Evolutionary conservation across 92 coral and sea anemone genomes (phyloP).

Genomic region (Blastomussa wellsi): DNA sequence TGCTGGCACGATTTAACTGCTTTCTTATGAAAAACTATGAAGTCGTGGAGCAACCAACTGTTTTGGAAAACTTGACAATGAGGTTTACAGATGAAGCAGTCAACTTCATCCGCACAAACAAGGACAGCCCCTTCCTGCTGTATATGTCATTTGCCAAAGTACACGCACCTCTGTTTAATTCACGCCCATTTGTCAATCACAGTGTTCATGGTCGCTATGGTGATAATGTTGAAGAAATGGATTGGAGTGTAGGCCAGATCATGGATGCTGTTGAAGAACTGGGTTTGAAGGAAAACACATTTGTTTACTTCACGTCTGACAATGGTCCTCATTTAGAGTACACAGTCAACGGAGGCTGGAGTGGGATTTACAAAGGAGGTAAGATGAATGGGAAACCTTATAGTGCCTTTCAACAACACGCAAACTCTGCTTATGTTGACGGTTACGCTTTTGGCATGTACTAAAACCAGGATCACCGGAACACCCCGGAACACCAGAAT

Average conservation of each 20-base stretch:
- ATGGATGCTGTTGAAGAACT: conserved; percentile 57
- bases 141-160: conserved; percentile 82
- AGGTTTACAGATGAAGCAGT: conserved; percentile 77
- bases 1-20: conserved; percentile 27
- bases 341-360: conserved; percentile 68
- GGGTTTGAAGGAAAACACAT: conserved; percentile 69
- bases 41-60: conserved; percentile 79
- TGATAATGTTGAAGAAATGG: conserved; percentile 92
- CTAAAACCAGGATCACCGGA: too few species aligned
- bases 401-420: too few species aligned
- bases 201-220: conserved; percentile 83
- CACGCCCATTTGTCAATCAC: conserved; percentile 65
- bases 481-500: too few species aligned
- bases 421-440: too few species aligned
- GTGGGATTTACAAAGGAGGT: conserved; percentile 81
- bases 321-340: conserved; percentile 81
- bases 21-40: conserved; percentile 72
- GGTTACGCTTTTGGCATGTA: too few species aligned
- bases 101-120: conserved; percentile 58
- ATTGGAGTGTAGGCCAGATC: conserved; percentile 89
- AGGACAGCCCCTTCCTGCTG: conserved; percentile 68
- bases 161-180: conserved; percentile 66
- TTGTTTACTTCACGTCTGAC: conserved; percentile 87
- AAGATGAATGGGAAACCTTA: not conserved
- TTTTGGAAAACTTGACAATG: conserved; percentile 71